phyloP scores from a whole-genome alignment of 2,797 vertebrate genomes.

The Pseudomugil gertrudae region DNA sequence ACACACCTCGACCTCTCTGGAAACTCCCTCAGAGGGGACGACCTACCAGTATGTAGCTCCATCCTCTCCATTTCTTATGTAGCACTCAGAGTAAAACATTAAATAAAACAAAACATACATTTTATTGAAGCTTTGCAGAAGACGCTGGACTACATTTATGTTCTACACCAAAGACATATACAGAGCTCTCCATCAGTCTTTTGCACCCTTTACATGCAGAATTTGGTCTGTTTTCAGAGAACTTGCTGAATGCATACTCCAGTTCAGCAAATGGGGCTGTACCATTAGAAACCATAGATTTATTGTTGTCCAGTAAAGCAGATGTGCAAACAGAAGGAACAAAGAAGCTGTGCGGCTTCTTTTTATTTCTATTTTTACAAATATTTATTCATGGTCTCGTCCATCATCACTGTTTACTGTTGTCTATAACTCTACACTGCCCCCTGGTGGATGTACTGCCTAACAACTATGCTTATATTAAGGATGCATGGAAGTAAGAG shows the following conservation, averaged over 20 bases:
- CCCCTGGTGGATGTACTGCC: not conserved
- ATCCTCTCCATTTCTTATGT: rapidly evolving
- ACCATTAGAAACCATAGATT: too few relatives aligned
- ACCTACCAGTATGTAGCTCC: constrained; percentile 83
- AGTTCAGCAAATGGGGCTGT: not conserved
- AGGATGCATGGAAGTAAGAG: not conserved
- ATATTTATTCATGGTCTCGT: not conserved
- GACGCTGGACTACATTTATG: not conserved
- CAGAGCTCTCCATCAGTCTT: too few relatives aligned
- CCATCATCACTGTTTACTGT: not conserved
- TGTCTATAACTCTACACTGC: not conserved
- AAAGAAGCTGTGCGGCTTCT: not conserved
- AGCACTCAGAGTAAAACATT: not conserved
- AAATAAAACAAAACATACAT: not conserved
- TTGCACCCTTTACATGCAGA: not conserved
- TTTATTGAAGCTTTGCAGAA: not conserved
- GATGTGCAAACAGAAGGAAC: not conserved
- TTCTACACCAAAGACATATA: not conserved
- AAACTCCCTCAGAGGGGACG: constrained; percentile 90
- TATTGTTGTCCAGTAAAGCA: too few relatives aligned
- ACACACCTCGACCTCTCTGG: constrained; percentile 91
- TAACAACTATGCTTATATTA: not conserved
- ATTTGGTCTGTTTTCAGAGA: not conserved
- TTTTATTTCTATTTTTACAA: too few relatives aligned
- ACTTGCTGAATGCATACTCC: not conserved